Base-by-base conservation (phyloP, 2,888 invertebrate genomes). In the Stenichneumon culpator region DNA sequence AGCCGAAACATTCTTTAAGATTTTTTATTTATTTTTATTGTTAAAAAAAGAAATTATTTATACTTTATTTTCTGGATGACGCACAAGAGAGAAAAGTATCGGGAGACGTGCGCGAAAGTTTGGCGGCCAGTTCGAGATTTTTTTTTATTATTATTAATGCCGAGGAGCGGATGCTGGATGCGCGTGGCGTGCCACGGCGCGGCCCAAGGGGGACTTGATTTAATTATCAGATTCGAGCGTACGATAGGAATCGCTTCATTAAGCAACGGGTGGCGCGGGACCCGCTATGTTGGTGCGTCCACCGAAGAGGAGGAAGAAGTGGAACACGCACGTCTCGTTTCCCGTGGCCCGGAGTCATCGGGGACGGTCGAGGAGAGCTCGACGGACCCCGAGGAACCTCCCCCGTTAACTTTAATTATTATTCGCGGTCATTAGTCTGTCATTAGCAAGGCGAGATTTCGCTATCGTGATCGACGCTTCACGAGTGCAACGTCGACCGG, bases 201-300 rank as follows among this genome's bases (percentile, higher is more conserved):
- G 86, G 86, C 87, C 67, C 6, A 14, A 63, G 86, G 87, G 85
- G 75, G 75, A 87, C 87, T 89, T 91, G 91, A 92, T 93, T 92
- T 91, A 92, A 93, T 92, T 91, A 91, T 92, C 91, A 92, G 92
- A 92, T 93, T 90, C 88, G 79, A 60, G 70, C 75, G 87, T 60
- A 83, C 86, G 92, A 92, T 93, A 92, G 89, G 88, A 88, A 90
- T 91, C 90, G 90, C 90, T 93, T 92, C 91, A 90, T 93, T 92
- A 92, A 90, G 84, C 84, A 84, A 82, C 82, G 81, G 81, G 79
- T 78, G 83, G 81, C 79, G 75, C 63, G 78, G 78, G 78, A 57
- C 57, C 57, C 52, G 22, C 25, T 57, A 57, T 25, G 57, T 14
- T 65, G 68, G 74, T 69, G 22, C 36, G 28, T 73, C 32, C 36